Conservation (phyloP, 2,113 vertebrate genomes). For the Willisornis vidua region DNA sequence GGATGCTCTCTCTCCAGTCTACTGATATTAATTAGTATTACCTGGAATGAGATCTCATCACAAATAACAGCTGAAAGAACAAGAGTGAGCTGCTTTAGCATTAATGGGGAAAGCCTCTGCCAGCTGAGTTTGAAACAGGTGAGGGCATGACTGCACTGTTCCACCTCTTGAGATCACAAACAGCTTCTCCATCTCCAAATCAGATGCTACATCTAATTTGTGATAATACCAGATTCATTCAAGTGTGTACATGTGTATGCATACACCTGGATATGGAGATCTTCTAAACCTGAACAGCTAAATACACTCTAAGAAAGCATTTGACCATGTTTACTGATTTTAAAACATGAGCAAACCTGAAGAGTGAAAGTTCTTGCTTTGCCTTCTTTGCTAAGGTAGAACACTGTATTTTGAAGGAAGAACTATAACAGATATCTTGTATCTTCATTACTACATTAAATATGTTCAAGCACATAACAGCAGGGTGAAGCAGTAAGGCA, state of each 20-base stretch:
- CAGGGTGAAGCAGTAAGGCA: not conserved
- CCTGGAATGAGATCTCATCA: not conserved
- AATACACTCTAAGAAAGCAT: not conserved
- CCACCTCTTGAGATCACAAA: not conserved
- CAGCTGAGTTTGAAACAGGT: not conserved
- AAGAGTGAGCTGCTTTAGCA: not conserved
- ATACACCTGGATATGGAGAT: not conserved
- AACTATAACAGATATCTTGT: not conserved
- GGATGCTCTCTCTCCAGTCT: not conserved
- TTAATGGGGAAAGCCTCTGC: not conserved
- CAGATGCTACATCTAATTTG: not conserved
- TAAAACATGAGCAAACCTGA: not conserved
- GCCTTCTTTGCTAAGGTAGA: not conserved
- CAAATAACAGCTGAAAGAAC: not conserved
- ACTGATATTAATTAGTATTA: not conserved
- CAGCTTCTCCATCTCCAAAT: not conserved
- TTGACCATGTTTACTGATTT: not conserved
- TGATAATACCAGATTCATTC: not conserved
- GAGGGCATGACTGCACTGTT: not conserved
- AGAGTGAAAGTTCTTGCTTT: not conserved
- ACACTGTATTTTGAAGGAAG: not conserved
- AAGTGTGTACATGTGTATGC: rapidly evolving
- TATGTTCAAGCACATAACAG: not conserved
- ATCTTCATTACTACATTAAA: not conserved
- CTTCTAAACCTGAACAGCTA: not conserved